Evolutionary conservation across 2,888 invertebrate species (phyloP), one percentile per base, ranked within the genome.

Genomic region (Amblyteles armatorius): DNA sequence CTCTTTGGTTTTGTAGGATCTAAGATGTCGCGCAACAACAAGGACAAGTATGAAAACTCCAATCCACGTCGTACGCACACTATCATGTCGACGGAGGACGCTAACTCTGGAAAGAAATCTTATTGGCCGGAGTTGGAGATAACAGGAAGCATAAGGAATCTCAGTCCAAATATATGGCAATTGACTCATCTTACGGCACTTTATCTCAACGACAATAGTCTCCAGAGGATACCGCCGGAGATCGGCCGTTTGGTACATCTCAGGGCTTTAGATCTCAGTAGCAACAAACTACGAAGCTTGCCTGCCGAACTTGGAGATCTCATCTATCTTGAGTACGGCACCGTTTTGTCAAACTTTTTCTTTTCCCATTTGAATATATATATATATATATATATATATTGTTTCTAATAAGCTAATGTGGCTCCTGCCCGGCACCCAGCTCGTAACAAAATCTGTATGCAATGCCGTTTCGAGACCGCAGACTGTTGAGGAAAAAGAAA

Each of bases 261-360:
- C 88, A 96, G 97, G 91, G 96, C 97, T 87, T 95, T 99, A 89
- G 99, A 99, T 95, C 95, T 99, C 90, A 99, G 99, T 88, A 97
- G 97, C 94, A 99, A 99, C 95, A 99, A 99, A 94, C 95, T 99
- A 91, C 96, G 99, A 88, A 97, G 97, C 93, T 95, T 99, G 94
- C 99, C 99, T 87, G 97, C 98, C 78, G 99, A 99, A 95, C 95
- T 99, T 76, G 99, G 99, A 84, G 99, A 99, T 94, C 96, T 99
- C 93, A 97, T 98, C 94, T 97, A 98, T 94, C 96, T 99, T 93
- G 97, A 97, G 98, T 98, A 93, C 90, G 68, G 52, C 65, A 33
- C 33, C 11, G 40, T 68, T 50, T 68, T 5, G 29, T 3, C 9
- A 76, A 36, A 26, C 7, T 74, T 19, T 36, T 33, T 63, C n/a